Base-by-base conservation (phyloP, 2,113 vertebrate species). In the Silurus glanis region DNA sequence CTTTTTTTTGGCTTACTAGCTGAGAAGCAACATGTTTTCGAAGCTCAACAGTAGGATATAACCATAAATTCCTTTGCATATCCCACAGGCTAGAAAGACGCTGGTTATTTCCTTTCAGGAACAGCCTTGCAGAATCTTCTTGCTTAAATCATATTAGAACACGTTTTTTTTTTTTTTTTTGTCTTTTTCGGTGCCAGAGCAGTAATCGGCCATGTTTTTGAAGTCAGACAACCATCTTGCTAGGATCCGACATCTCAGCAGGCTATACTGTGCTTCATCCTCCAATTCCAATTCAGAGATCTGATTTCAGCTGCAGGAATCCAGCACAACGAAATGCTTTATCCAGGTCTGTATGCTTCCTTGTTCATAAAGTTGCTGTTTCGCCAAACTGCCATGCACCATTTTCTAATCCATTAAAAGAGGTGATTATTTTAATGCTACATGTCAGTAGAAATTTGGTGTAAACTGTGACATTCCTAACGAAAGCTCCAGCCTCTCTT, bases 111-210 rank as follows among this genome's bases (percentile, higher is more conserved):
- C 55, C 66, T 84, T 37, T 74, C 83, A 74, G 58, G 28, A 87
- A 80, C 45, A 76, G 83, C 16, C 49, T 47, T 37, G 14, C 56
- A 75, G 51, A 85, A 84, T 83, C 75, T 16, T 66, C 45, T 49
- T 23, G 47, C 21, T 56, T 72, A 87, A 88, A 85, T 85, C 83
- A 85, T 75, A 82, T 88, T 82, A 85, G 76, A 58, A 74, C 45
- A 75, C 56, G 56, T 21, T 81, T 37, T 37, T 37, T 37, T 55
- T 51, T 37, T 37, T 37, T 37, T 55, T 51, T 59, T 64, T 45
- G 62, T 76, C 61, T 87, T 45, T 80, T 47, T 6, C 75, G 5
- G 25, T 55, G 82, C 82, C 86, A 87, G 75, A n/a, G 56, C 59
- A 66, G 69, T 82, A 76, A 88, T 76, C 84, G 59, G 62, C n/a